Conservation (phyloP, 2,888 invertebrate species). For the Steinernema scapterisci region DNA sequence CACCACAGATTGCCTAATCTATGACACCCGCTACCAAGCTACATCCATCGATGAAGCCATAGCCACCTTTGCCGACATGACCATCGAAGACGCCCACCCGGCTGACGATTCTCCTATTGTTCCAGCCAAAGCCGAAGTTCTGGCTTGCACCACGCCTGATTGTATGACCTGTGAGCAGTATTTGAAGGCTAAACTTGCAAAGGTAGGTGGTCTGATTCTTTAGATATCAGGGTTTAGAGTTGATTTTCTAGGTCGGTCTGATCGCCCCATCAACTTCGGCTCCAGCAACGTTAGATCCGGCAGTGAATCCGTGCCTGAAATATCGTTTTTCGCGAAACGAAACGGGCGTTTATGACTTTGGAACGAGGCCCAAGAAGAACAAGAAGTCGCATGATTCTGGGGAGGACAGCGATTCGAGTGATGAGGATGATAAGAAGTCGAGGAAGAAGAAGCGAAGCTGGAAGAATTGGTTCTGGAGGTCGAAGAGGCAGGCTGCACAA, state of each 20-base stretch:
- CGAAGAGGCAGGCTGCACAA: background rate
- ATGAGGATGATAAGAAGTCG: constrained; percentile 17
- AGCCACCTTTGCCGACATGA: constrained; percentile 50
- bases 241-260: background rate
- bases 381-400: background rate
- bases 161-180: constrained; percentile 42
- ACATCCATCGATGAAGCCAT: constrained; percentile 55
- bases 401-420: constrained; percentile 3
- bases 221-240: background rate
- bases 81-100: constrained; percentile 39
- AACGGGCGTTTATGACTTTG: constrained; percentile 23
- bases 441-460: background rate
- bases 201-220: constrained; percentile 30
- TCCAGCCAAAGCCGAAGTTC: background rate
- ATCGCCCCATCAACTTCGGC: background rate
- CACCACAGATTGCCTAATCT: constrained; percentile 38
- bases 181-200: constrained; percentile 37
- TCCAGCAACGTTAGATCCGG: no score
- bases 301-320: background rate
- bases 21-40: constrained; percentile 44
- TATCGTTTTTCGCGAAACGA: constrained; percentile 36
- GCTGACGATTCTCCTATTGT: constrained; percentile 1
- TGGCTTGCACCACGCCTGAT: constrained; percentile 39
- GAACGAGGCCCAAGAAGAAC: background rate
- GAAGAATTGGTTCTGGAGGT: constrained; percentile 17